Evolutionary conservation across 1,140 invertebrate species (phyloP), one percentile per base, ranked within the genome.

Genomic region (Lamellibrachia luymesi): DNA sequence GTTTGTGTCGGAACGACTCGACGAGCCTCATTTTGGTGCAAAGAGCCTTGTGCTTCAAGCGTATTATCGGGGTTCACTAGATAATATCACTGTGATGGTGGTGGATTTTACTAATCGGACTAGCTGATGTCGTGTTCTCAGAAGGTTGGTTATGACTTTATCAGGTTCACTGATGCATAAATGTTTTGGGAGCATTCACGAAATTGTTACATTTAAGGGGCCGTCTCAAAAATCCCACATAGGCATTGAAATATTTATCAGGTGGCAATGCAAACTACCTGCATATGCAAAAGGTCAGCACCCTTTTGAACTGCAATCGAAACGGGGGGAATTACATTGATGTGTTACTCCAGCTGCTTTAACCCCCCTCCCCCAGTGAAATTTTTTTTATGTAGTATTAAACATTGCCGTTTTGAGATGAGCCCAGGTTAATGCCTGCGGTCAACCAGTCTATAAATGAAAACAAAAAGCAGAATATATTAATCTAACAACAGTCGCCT

Each of bases 41-140:
- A 98, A 98, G 96, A 98, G 98, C 95, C 97, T 99, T 93, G 98
- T 98, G 17, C 96, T 98, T 94, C 98, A 99, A 96, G 98, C 98
- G n/a, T 98, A 98, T 96, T 98, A 98, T 95, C 97, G 98, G 95
- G 98, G 98, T 50, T 99, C 98, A 4, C 97, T 98, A 92, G 99
- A 99, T 96, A 99, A 99, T 96, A 99, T 99, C 92, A 99, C 98
- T 51, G 98, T 99, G 25, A 97, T 99, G 95, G 97, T 99, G 90
- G 98, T 99, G 91, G 98, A 98, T 96, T 98, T 99, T 95, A 97
- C 97, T 95, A 97, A 98, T 95, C 80, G 93, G 49, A 91, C 91
- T 91, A 80, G 17, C 64, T 80, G 64, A 80, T 80, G 17, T 22
- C 25, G 7, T 80, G 64, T 8, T 80, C 64, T 17, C 64, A 22